Evolutionary conservation across 2,113 vertebrate genomes (phyloP).

Genomic region (Planiliza haematocheilus): DNA sequence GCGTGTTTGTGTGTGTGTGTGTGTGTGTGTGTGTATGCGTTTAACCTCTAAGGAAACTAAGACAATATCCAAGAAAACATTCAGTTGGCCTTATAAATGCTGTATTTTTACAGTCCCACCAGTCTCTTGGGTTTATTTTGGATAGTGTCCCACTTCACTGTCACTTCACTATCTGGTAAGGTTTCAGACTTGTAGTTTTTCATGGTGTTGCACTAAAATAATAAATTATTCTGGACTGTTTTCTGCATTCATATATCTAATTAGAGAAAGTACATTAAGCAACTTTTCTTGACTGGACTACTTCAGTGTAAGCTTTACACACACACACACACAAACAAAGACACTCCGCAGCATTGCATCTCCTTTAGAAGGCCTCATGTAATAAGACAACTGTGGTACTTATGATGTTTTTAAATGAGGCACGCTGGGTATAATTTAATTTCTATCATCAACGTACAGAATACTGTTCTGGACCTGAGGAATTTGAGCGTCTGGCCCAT

Average conservation of each 20-base stretch:
- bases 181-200: too few species aligned
- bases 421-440: conserved; percentile 43
- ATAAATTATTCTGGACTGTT: too few species aligned
- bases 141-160: conserved; percentile 12
- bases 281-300: neutral
- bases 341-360: neutral
- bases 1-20: too few species aligned
- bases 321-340: neutral
- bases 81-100: neutral
- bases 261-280: neutral
- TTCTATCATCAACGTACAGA: conserved; percentile 31
- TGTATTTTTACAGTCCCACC: neutral
- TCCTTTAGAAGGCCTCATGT: conserved; percentile 7
- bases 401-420: conserved; percentile 42
- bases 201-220: too few species aligned
- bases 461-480: conserved; percentile 15
- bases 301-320: neutral
- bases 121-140: conserved; percentile 5
- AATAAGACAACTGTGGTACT: neutral
- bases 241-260: too few species aligned
- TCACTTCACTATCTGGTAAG: neutral
- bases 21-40: too few species aligned
- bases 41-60: neutral
- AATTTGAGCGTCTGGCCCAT: conserved; percentile 31
- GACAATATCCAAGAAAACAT: neutral